phyloP scores from a whole-genome alignment of 23 tunicate genomes.

The Styela plicata region DNA sequence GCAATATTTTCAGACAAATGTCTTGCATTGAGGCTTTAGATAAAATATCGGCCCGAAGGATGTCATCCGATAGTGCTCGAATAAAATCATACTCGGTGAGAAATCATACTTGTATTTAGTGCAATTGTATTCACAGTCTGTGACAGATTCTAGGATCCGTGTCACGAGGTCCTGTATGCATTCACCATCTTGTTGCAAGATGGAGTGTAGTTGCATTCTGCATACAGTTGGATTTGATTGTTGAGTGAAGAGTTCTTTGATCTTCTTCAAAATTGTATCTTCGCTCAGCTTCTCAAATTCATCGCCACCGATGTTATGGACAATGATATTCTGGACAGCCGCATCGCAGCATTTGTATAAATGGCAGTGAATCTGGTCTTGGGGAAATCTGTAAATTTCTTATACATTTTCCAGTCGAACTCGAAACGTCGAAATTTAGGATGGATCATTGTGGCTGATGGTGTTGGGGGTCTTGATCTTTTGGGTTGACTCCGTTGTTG shows the following conservation, averaged over 20 bases:
- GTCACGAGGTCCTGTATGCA: neutral
- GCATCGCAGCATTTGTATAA: neutral
- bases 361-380: neutral
- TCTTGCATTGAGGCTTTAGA: neutral
- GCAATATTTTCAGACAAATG: no score
- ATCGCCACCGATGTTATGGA: neutral
- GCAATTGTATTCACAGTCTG: neutral
- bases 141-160: neutral
- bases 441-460: neutral
- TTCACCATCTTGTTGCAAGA: neutral
- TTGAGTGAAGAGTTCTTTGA: neutral
- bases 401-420: neutral
- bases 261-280: neutral
- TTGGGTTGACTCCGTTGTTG: neutral
- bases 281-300: neutral
- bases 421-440: neutral
- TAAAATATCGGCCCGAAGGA: neutral
- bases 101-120: neutral
- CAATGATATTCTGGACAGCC: neutral
- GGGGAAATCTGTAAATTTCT: neutral
- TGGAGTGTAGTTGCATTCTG: neutral
- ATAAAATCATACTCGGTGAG: neutral
- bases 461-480: neutral
- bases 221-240: neutral
- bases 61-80: neutral